phyloP scores from a whole-genome alignment of 2,888 invertebrate genomes.

The Tuta absoluta region DNA sequence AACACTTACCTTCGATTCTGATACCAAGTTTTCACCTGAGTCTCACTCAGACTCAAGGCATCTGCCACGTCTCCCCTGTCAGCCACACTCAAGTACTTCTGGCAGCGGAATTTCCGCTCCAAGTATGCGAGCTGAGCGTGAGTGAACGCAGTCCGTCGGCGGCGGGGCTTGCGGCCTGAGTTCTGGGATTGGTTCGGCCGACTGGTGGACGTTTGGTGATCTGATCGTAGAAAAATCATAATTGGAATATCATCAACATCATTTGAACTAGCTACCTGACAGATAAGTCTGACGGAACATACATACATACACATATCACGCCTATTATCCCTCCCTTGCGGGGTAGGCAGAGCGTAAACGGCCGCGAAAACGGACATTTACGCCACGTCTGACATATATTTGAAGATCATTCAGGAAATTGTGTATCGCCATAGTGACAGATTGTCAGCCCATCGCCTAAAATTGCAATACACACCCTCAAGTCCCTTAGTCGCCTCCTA shows the following conservation, averaged over 20 bases:
- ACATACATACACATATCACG: too few species aligned
- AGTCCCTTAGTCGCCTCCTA: too few species aligned
- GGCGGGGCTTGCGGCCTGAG: conserved; percentile 88
- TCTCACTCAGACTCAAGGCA: conserved; percentile 93
- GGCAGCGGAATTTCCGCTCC: conserved; percentile 95
- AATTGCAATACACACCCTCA: too few species aligned
- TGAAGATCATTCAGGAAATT: too few species aligned
- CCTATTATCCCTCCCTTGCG: too few species aligned
- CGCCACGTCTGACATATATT: too few species aligned
- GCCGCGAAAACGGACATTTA: too few species aligned
- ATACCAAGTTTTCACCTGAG: conserved; percentile 98
- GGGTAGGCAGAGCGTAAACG: too few species aligned
- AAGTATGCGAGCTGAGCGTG: conserved; percentile 96
- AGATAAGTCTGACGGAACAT: too few species aligned
- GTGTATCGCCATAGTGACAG: too few species aligned
- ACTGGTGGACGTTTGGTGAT: conserved; percentile 49
- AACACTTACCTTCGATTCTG: conserved; percentile 88
- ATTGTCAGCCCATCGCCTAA: too few species aligned
- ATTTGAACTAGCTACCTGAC: too few species aligned
- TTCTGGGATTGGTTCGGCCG: conserved; percentile 51
- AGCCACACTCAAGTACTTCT: conserved; percentile 96
- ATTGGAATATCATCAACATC: not conserved
- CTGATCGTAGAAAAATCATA: conserved; percentile 38
- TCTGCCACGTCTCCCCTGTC: conserved; percentile 96
- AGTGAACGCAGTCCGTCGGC: conserved; percentile 94